Conservation (phyloP, 2,113 vertebrate species). For the Hippocampus comes region DNA sequence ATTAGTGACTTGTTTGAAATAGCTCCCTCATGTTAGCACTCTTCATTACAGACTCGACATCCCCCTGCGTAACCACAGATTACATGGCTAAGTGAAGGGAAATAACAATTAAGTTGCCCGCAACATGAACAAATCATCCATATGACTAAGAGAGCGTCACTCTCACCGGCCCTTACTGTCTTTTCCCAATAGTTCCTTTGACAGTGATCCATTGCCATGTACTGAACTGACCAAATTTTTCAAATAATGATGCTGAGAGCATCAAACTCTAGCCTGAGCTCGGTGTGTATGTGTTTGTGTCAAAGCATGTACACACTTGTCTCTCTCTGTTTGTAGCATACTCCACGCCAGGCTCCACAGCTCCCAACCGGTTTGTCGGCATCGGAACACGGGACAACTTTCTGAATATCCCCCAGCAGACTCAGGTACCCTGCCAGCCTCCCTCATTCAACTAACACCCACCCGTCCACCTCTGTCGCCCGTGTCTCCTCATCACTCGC, state of each 20-base stretch:
- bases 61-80: constrained; percentile 32
- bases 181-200: constrained; percentile 27
- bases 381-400: constrained; percentile 97
- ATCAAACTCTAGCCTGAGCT: constrained; percentile 47
- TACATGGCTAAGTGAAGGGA: constrained; percentile 22
- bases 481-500: constrained; percentile 39
- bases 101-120: constrained; percentile 33
- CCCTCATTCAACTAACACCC: constrained; percentile 61
- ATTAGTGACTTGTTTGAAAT: constrained; percentile 35
- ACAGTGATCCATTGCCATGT: constrained; percentile 26
- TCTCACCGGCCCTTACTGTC: constrained; percentile 33
- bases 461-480: constrained; percentile 38
- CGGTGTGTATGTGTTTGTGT: constrained; percentile 65
- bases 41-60: constrained; percentile 31
- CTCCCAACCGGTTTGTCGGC: constrained; percentile 96
- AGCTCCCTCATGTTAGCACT: constrained; percentile 32
- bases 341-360: constrained; percentile 91
- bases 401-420: constrained; percentile 92
- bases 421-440: constrained; percentile 76
- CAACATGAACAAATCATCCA: constrained; percentile 28
- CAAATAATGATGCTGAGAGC: constrained; percentile 22
- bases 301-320: constrained; percentile 72
- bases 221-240: constrained; percentile 15
- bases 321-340: constrained; percentile 82
- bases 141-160: constrained; percentile 35